Percentiles rank a stretch among this genome's conserved stretches.
Evolutionary conservation across 2,113 vertebrate species (phyloP).

Genomic region (Labrus mixtus): DNA sequence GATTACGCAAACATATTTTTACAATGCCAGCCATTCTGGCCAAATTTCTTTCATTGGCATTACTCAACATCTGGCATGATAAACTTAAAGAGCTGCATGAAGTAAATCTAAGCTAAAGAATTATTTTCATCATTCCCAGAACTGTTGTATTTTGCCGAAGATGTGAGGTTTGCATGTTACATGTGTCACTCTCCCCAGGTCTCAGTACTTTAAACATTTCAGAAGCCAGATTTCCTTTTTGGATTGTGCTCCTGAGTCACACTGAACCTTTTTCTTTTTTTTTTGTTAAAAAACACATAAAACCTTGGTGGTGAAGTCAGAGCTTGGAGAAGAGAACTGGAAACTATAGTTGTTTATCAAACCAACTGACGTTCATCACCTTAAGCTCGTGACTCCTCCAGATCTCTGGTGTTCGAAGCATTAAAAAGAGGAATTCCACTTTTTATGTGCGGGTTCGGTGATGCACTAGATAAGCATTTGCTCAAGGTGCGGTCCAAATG

Average conservation of each 20-base stretch:
- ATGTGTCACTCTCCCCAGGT: slow-evolving; percentile 63
- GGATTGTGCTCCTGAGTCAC: slow-evolving; percentile 58
- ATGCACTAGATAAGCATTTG: slow-evolving; percentile 20
- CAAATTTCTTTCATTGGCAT: slow-evolving; percentile 70
- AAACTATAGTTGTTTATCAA: slow-evolving; percentile 74
- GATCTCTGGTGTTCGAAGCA: slow-evolving; percentile 49
- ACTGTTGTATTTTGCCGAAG: slow-evolving; percentile 44
- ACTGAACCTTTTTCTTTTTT: slow-evolving; percentile 46
- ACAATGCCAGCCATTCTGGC: slow-evolving; percentile 56
- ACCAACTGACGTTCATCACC: slow-evolving; percentile 68
- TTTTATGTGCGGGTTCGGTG: slow-evolving; percentile 26
- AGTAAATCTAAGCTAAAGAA: slow-evolving; percentile 41
- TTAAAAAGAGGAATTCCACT: slow-evolving; percentile 12
- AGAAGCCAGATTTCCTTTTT: slow-evolving; percentile 63
- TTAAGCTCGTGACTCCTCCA: slow-evolving; percentile 49
- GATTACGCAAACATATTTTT: slow-evolving; percentile 66
- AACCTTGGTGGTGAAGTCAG: slow-evolving; percentile 71
- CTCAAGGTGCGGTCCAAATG: slow-evolving; percentile 21
- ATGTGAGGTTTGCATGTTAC: slow-evolving; percentile 41
- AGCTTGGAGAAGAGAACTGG: slow-evolving; percentile 64
- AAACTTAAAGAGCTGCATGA: slow-evolving; percentile 51
- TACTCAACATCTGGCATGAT: slow-evolving; percentile 65
- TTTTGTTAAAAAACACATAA: slow-evolving; percentile 61
- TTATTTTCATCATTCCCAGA: slow-evolving; percentile 43
- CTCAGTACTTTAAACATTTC: slow-evolving; percentile 53